phyloP scores from a whole-genome alignment of 2,113 vertebrate genomes.

The Baryphthengus martii region DNA sequence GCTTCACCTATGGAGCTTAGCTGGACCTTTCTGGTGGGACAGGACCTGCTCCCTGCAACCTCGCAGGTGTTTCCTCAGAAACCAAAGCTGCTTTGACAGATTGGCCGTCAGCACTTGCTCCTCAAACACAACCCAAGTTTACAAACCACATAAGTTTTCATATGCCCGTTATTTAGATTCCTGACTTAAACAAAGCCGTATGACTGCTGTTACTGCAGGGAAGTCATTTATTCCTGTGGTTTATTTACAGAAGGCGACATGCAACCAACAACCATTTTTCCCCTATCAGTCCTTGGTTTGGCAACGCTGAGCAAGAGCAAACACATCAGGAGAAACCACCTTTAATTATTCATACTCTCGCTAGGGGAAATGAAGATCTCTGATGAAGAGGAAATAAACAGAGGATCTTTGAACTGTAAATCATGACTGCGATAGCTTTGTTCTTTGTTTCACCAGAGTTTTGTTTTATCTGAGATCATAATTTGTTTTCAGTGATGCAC shows the following conservation, averaged over 20 bases:
- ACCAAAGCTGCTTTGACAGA: not conserved
- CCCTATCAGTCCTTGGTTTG: not conserved
- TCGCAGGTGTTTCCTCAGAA: not conserved
- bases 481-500: slow-evolving; percentile 76
- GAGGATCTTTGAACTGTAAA: slow-evolving; percentile 69
- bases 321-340: slow-evolving; percentile 61
- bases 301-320: slow-evolving; percentile 22
- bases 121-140: not conserved
- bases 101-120: not conserved
- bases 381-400: slow-evolving; percentile 65
- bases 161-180: not conserved
- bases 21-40: not conserved
- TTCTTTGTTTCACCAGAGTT: slow-evolving; percentile 65
- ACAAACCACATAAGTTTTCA: not conserved
- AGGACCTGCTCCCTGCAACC: fast-evolving
- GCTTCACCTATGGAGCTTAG: not conserved
- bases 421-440: slow-evolving; percentile 57
- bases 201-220: slow-evolving; percentile 7
- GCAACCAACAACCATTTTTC: slow-evolving; percentile 57
- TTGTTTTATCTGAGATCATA: slow-evolving; percentile 73
- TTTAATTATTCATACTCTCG: slow-evolving; percentile 69
- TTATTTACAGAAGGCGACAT: slow-evolving; percentile 48
- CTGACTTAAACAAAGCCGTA: not conserved
- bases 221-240: not conserved
- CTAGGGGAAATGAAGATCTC: slow-evolving; percentile 52